Evolutionary conservation across 2,888 invertebrate species (phyloP).

Genomic region (Smittia aterrima): DNA sequence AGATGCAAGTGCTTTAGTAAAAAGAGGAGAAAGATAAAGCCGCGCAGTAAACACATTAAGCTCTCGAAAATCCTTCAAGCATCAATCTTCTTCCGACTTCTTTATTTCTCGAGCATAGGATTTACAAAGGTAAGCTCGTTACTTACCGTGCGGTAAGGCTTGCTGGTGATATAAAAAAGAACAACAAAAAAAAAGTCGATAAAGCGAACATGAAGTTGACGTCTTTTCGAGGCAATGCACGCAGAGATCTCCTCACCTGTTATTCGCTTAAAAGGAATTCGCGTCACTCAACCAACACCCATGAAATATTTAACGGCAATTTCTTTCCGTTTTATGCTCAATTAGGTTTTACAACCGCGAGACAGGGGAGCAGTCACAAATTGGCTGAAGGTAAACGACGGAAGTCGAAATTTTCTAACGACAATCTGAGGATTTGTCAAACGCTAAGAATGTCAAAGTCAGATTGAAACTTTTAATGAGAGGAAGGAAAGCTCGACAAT

Average conservation of each 20-base stretch:
- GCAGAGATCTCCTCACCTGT: not conserved
- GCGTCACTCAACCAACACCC: not conserved
- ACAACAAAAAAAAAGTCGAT: not conserved
- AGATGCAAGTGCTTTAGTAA: too few relatives aligned
- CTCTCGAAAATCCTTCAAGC: not conserved
- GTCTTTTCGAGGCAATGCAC: not conserved
- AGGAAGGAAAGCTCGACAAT: too few relatives aligned
- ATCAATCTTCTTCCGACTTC: not conserved
- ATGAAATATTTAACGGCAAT: constrained; percentile 5
- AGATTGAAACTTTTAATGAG: too few relatives aligned
- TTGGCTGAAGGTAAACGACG: too few relatives aligned
- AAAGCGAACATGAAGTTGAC: not conserved
- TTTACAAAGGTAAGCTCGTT: not conserved
- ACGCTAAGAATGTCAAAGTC: too few relatives aligned
- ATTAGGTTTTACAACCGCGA: not conserved
- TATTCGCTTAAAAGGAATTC: not conserved
- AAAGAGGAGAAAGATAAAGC: not conserved
- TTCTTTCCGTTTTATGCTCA: not conserved
- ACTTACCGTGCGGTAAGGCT: not conserved
- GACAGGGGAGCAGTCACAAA: not conserved
- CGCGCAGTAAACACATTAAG: not conserved
- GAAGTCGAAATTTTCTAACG: too few relatives aligned
- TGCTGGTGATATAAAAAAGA: not conserved
- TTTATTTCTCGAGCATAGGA: not conserved
- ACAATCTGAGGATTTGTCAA: too few relatives aligned